Percentiles rank a stretch among this genome's conserved stretches.
These are phyloP conservation scores for Mesoclemmys tuberculata DNA, from an alignment of 2,113 vertebrate genomes.

Conservation along the genomic window DNA sequence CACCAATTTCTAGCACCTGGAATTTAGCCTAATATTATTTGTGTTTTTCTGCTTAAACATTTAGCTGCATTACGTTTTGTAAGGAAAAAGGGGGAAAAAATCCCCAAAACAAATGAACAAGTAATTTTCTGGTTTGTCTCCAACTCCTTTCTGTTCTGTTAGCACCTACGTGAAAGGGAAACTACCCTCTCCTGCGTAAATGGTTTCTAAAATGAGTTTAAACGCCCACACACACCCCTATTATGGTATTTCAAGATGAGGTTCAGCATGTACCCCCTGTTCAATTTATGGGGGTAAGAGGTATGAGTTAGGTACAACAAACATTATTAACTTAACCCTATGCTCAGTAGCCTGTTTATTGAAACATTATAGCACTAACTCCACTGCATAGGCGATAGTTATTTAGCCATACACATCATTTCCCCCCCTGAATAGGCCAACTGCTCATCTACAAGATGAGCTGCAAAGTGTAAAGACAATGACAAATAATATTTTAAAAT, in stretches of 20 bases:
- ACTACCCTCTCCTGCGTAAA: not conserved
- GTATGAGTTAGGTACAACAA: not conserved
- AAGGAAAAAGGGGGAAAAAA: not conserved
- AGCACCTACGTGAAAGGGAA: too few relatives aligned
- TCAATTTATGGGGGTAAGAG: not conserved
- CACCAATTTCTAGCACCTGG: not conserved
- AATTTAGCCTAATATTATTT: constrained; percentile 1
- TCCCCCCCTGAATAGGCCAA: not conserved
- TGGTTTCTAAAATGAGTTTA: not conserved
- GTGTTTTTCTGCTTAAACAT: not conserved
- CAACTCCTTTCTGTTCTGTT: not conserved
- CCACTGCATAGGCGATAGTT: not conserved
- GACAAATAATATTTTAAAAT: not conserved
- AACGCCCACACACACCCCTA: not conserved
- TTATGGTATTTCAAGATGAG: not conserved
- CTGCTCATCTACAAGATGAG: not conserved
- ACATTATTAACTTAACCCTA: not conserved
- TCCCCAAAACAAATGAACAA: not conserved
- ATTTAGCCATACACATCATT: not conserved
- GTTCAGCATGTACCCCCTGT: not conserved
- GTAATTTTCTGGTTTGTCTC: not conserved
- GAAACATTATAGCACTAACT: not conserved
- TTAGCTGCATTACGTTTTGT: not conserved
- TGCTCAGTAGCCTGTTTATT: not conserved
- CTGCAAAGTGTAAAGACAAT: not conserved